Evolutionary conservation across 2,113 vertebrate species (phyloP), one percentile per base, ranked within the genome.

Genomic region (Aphyosemion australe): DNA sequence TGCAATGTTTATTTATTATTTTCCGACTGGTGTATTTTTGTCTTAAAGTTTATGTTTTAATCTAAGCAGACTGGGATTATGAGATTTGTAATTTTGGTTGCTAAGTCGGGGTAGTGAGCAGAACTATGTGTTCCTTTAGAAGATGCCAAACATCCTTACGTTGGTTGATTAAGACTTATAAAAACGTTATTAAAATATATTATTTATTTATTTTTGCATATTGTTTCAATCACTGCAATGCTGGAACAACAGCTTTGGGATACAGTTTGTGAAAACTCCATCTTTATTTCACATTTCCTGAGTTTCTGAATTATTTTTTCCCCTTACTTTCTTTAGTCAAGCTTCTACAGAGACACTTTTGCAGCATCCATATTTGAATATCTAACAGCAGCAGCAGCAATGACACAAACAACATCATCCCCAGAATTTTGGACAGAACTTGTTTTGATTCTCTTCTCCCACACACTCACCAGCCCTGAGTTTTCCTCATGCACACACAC

Each of bases 371-470:
- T 11, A 41, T 26, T 39, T 47, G 11, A 41, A 52, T 46, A 55
- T 31, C 8, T 19, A 63, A 19, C 32, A 20, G 50, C 19, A 62
- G 20, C 65, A 70, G 53, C 65, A 57, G n/a, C 41, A 47, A 6
- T 19, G 50, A 9, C 54, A 76, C 14, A 39, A 77, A 53, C 66
- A 79, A 50, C 58, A 68, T 16, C 72, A 46, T 55, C 73, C 75
- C 63, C 68, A 37, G 62, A 66, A 56, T 34, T 61, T 34, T 43
- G 55, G 34, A 74, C 69, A 82, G 66, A 52, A 21, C 32, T 11
- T 47, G 20, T 54, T 64, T 72, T 74, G 56, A 80, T 78, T 63
- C 61, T 10, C n/a, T 3, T 59, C 72, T 65, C 75, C 77, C 45
- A 72, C 76, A 52, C 59, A n/a, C n/a, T 62, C 3, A 18, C 18